Evolutionary conservation across 2,113 vertebrate species (phyloP).

Genomic region (Nyctibius bracteatus): DNA sequence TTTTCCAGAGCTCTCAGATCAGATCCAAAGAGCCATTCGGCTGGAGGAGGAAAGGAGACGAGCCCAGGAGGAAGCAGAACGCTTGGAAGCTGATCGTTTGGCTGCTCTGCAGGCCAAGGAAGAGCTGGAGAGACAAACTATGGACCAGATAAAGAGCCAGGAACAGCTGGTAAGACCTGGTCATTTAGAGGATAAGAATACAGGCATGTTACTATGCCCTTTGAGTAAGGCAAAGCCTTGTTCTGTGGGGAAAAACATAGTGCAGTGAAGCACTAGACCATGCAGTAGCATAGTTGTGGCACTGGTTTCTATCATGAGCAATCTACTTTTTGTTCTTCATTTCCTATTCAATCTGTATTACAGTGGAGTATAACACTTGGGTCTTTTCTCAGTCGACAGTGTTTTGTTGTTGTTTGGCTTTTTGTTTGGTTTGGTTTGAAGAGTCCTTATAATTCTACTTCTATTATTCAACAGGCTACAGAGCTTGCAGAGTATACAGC

Average conservation of each 20-base stretch:
- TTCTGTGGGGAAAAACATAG: neutral
- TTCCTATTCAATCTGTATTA: neutral
- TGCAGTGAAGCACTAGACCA: neutral
- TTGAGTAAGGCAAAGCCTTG: neutral
- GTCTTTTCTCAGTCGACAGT: neutral
- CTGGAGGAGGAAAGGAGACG: conserved; percentile 90
- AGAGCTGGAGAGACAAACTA: conserved; percentile 87
- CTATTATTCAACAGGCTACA: conserved; percentile 72
- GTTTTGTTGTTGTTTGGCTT: neutral
- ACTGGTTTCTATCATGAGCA: neutral
- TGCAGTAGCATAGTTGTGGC: neutral
- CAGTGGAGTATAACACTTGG: neutral
- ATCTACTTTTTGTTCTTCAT: neutral
- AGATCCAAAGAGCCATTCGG: conserved; percentile 85
- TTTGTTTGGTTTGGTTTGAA: neutral
- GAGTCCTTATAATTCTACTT: neutral
- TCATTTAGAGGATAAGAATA: neutral
- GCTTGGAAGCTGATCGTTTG: conserved; percentile 90
- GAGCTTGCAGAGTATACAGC: conserved; percentile 89
- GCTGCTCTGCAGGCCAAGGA: conserved; percentile 93
- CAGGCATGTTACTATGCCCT: neutral
- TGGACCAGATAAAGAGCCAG: conserved; percentile 92
- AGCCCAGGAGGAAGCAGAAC: conserved; percentile 87
- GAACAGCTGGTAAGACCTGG: conserved; percentile 88
- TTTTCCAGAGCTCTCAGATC: conserved; percentile 86